Percentiles rank a stretch among this genome's conserved stretches.
Conservation (phyloP, 1,140 invertebrate genomes). For the Aporrectodea caliginosa region DNA sequence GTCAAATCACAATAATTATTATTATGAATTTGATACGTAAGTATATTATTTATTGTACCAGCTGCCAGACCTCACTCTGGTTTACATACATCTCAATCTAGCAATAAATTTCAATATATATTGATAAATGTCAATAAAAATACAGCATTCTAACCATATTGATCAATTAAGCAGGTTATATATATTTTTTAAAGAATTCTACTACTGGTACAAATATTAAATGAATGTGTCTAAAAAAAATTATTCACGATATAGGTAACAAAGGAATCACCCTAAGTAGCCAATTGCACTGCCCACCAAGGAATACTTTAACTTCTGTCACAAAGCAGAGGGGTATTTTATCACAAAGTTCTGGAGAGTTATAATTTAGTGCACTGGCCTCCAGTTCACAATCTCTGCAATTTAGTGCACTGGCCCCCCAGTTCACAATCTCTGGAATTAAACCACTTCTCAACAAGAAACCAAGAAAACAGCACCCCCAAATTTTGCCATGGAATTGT, state of each 20-base stretch:
- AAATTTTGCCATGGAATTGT: background rate
- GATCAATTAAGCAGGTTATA: no score
- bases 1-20: no score
- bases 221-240: background rate
- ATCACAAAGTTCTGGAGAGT: background rate
- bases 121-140: background rate
- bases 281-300: background rate
- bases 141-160: background rate
- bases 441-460: background rate
- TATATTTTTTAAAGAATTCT: no score
- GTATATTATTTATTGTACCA: no score
- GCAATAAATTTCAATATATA: no score
- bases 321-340: background rate
- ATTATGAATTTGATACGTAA: no score
- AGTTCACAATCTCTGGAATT: background rate
- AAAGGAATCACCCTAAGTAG: background rate
- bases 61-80: no score
- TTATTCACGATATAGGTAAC: background rate
- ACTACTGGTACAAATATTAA: background rate
- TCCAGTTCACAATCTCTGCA: background rate
- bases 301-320: background rate
- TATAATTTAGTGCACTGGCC: background rate
- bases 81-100: no score
- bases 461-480: background rate
- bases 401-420: no score